A percentile compares a stretch with the other conserved stretches of the same genome.
phyloP scores from a whole-genome alignment of 1,140 invertebrate species.

The Meloidogyne floridensis region DNA sequence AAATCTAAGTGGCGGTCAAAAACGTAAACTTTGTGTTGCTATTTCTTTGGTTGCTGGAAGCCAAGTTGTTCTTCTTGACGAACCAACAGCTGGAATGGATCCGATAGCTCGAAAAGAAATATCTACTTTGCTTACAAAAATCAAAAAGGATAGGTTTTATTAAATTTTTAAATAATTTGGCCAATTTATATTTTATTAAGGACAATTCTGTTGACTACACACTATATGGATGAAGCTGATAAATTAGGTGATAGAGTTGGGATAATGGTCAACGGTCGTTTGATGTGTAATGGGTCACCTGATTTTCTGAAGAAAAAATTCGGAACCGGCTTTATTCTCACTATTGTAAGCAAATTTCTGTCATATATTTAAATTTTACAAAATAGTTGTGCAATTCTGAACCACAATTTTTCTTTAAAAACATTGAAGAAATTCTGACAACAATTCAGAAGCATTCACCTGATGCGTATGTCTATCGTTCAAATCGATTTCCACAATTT shows the following conservation, averaged over 20 bases:
- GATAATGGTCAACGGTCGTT: constrained; percentile 72
- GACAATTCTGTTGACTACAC: constrained; percentile 79
- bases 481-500: constrained; percentile 37
- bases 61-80: constrained; percentile 70
- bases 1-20: constrained; percentile 68
- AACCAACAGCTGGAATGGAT: constrained; percentile 71
- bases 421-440: constrained; percentile 26
- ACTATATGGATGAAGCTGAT: constrained; percentile 98
- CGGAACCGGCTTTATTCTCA: constrained; percentile 51
- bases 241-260: constrained; percentile 75
- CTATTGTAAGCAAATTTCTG: constrained; percentile 33
- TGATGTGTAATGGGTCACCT: constrained; percentile 73
- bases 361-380: not conserved
- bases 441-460: constrained; percentile 43
- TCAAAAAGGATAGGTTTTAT: constrained; percentile 40
- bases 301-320: constrained; percentile 72
- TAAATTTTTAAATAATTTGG: not conserved
- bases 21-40: constrained; percentile 69
- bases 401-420: not conserved
- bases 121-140: constrained; percentile 70
- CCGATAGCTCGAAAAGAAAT: constrained; percentile 70
- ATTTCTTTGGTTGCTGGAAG: constrained; percentile 70
- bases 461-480: constrained; percentile 41
- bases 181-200: constrained; percentile 30
- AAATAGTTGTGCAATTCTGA: constrained; percentile 6